Conservation (phyloP, 2,888 invertebrate genomes). For the Microplitis deprimator region DNA sequence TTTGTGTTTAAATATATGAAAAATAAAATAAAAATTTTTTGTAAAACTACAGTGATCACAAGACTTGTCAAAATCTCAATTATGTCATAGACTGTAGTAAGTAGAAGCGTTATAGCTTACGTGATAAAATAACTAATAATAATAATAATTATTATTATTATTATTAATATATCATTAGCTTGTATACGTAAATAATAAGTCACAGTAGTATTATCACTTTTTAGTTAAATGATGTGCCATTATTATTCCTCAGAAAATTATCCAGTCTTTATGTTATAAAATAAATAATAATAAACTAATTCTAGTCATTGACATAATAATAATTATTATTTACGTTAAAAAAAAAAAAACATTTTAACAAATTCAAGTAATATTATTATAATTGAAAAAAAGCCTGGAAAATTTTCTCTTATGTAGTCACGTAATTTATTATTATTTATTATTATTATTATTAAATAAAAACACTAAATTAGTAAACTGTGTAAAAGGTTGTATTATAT, state of each 20-base stretch:
- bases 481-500: slow-evolving; percentile 35
- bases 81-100: slow-evolving; percentile 29
- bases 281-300: background rate
- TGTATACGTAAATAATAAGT: slow-evolving; percentile 43
- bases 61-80: background rate
- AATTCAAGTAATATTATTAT: background rate
- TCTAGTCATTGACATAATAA: slow-evolving; percentile 14
- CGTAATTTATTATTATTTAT: slow-evolving; percentile 30
- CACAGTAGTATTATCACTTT: slow-evolving; percentile 39
- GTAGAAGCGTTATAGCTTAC: slow-evolving; percentile 43
- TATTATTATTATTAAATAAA: slow-evolving; percentile 19
- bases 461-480: slow-evolving; percentile 27
- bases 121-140: slow-evolving; percentile 28
- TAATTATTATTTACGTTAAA: background rate
- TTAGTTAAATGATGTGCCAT: slow-evolving; percentile 48
- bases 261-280: slow-evolving; percentile 6
- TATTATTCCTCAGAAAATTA: slow-evolving; percentile 39
- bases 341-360: background rate
- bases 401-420: slow-evolving; percentile 31
- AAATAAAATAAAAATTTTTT: background rate
- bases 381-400: background rate
- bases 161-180: slow-evolving; percentile 44
- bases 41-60: background rate
- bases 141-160: background rate
- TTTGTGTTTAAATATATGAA: slow-evolving; percentile 9